These are phyloP conservation scores for Erpornis zantholeuca DNA, from an alignment of 2,113 vertebrate genomes.

Conservation along the genomic window DNA sequence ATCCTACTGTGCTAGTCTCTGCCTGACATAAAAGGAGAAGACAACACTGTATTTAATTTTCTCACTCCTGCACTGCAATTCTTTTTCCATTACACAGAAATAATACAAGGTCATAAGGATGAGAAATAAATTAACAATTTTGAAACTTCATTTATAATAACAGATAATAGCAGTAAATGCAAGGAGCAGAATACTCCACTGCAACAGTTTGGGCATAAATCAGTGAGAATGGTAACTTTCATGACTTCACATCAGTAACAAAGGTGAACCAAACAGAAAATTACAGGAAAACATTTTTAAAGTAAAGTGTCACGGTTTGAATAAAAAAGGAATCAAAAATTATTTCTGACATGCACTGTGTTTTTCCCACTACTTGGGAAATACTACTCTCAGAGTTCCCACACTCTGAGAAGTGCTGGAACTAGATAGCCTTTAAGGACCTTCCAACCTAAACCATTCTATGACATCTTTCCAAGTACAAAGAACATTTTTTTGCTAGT, in stretches of 20 bases:
- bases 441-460: neutral
- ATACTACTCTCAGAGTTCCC: too few relatives aligned
- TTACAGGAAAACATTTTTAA: neutral
- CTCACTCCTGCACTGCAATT: neutral
- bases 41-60: conserved; percentile 21
- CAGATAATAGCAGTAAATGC: neutral
- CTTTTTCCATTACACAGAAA: conserved; percentile 13
- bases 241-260: neutral
- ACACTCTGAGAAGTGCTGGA: neutral
- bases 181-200: neutral
- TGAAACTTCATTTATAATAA: neutral
- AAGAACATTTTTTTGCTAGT: neutral
- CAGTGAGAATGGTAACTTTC: neutral
- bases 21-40: neutral
- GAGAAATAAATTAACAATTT: neutral
- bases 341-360: neutral
- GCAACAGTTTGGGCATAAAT: neutral
- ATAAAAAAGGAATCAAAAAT: neutral
- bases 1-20: neutral
- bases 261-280: neutral
- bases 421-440: neutral
- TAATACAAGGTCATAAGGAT: neutral
- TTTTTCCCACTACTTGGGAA: neutral
- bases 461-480: neutral
- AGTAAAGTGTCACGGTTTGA: neutral